Percentiles rank a stretch among this genome's conserved stretches.
phyloP scores from a whole-genome alignment of 2,888 invertebrate genomes.

The Amphiduros pacificus region DNA sequence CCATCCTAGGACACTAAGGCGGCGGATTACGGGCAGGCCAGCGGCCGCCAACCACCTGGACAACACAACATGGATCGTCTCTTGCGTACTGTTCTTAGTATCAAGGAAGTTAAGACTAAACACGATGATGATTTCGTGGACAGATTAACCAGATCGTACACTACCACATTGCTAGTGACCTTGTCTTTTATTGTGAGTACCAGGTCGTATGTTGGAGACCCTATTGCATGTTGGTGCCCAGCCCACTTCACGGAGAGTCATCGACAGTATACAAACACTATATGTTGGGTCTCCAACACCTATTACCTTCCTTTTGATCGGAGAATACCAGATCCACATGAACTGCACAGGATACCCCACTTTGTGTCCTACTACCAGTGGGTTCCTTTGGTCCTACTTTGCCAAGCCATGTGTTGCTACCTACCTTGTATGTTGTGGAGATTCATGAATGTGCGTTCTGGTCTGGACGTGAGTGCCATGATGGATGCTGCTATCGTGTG shows the following conservation, averaged over 20 bases:
- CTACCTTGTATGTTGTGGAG: constrained; percentile 31
- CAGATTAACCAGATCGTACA: constrained; percentile 54
- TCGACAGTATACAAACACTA: constrained; percentile 63
- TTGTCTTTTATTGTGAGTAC: constrained; percentile 57
- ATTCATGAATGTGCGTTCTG: constrained; percentile 30
- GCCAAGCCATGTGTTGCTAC: constrained; percentile 22
- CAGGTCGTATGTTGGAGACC: constrained; percentile 58
- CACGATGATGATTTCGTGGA: constrained; percentile 58
- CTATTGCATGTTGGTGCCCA: constrained; percentile 59
- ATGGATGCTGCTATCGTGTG: constrained; percentile 29
- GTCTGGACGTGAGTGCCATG: constrained; percentile 28
- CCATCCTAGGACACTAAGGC: too few species aligned
- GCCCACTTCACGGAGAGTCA: constrained; percentile 63
- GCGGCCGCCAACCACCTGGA: too few species aligned
- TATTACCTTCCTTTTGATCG: constrained; percentile 61
- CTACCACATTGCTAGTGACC: constrained; percentile 52
- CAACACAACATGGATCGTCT: constrained; percentile 29
- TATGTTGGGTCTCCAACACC: constrained; percentile 64
- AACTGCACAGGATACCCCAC: constrained; percentile 46
- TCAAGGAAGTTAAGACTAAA: constrained; percentile 47
- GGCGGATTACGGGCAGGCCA: too few species aligned
- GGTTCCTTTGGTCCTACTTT: constrained; percentile 31
- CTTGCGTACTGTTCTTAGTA: constrained; percentile 25
- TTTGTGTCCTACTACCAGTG: constrained; percentile 32
- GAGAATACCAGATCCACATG: constrained; percentile 56